These are phyloP conservation scores for Barbus barbus DNA, from an alignment of 2,113 vertebrate genomes.

Conservation along the genomic window DNA sequence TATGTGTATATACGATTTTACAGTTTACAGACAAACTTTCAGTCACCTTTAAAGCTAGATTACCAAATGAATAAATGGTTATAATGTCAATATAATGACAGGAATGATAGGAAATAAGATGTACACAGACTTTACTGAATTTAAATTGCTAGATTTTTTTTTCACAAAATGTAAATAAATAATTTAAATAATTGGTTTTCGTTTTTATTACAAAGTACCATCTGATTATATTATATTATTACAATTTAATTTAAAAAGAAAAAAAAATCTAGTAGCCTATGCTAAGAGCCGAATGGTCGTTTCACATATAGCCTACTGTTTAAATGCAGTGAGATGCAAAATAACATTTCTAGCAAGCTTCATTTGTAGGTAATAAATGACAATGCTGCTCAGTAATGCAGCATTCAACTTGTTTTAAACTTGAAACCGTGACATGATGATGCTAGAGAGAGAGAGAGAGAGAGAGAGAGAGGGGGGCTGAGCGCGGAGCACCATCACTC, in stretches of 20 bases:
- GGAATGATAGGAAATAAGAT: too few species aligned
- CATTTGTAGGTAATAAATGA: neutral
- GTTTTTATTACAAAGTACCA: neutral
- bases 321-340: neutral
- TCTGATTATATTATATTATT: neutral
- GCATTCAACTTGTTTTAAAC: slow-evolving; percentile 7
- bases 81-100: too few species aligned
- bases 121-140: too few species aligned
- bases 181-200: too few species aligned
- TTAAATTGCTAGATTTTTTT: too few species aligned
- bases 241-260: neutral
- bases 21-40: neutral
- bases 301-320: neutral
- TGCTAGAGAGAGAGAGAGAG: neutral
- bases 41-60: too few species aligned
- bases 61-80: too few species aligned
- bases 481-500: too few species aligned
- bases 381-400: neutral
- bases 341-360: neutral
- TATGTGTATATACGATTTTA: neutral
- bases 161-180: too few species aligned
- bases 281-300: neutral
- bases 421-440: slow-evolving; percentile 5
- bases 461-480: neutral
- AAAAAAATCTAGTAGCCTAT: neutral